phyloP scores from a whole-genome alignment of 2,888 invertebrate genomes.

The Gonocerus acuteangulatus region DNA sequence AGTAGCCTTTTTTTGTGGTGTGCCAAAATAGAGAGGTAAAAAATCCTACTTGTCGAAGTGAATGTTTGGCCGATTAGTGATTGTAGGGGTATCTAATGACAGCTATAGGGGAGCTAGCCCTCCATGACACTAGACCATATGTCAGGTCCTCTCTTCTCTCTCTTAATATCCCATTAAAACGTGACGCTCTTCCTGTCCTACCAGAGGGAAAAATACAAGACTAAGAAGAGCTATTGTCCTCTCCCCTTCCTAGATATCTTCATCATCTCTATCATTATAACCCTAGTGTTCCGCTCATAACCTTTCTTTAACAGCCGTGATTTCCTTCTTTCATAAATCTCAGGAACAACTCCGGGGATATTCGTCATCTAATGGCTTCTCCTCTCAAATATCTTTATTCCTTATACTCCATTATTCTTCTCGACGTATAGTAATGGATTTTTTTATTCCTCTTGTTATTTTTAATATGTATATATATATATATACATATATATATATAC shows the following conservation, averaged over 20 bases:
- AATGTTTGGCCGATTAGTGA: too few relatives aligned
- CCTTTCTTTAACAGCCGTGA: conserved; percentile 15
- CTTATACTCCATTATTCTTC: conserved; percentile 7
- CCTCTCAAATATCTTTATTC: conserved; percentile 9
- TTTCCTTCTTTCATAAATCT: conserved; percentile 20
- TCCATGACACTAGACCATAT: neutral
- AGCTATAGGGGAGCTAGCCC: neutral
- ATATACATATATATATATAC: too few relatives aligned
- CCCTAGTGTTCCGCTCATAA: conserved; percentile 22
- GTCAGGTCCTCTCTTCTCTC: neutral
- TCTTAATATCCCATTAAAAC: conserved; percentile 25
- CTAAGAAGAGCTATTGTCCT: neutral
- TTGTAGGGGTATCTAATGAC: conserved; percentile 6
- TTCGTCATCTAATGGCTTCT: conserved; percentile 9
- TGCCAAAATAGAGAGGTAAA: too few relatives aligned
- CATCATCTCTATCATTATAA: conserved; percentile 8
- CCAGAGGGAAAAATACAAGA: neutral
- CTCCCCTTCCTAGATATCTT: conserved; percentile 4
- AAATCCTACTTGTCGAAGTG: too few relatives aligned
- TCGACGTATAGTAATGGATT: neutral
- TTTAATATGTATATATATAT: too few relatives aligned
- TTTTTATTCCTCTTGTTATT: too few relatives aligned
- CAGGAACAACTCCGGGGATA: neutral
- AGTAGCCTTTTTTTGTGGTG: too few relatives aligned
- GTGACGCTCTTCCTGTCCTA: conserved; percentile 2